Evolutionary conservation across 2,113 vertebrate genomes (phyloP).

Genomic region (Amia ocellicauda): DNA sequence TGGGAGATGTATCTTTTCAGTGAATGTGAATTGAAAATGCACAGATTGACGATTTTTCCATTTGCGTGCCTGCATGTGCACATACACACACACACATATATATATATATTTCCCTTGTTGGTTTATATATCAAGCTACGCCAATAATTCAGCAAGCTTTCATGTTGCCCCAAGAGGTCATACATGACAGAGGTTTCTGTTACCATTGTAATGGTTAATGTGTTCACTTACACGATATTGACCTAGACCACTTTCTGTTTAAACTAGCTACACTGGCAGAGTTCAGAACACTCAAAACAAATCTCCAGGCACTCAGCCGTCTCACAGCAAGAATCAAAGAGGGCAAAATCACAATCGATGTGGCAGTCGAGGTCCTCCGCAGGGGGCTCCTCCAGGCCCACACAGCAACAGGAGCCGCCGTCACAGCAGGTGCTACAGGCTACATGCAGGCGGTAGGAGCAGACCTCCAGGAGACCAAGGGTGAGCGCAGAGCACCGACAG

Average conservation of each 20-base stretch:
- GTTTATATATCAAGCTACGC: background rate
- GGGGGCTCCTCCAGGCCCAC: slow-evolving; percentile 26
- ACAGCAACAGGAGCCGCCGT: slow-evolving; percentile 39
- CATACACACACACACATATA: too few species aligned
- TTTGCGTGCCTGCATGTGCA: too few species aligned
- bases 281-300: slow-evolving; percentile 45
- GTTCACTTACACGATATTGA: slow-evolving; percentile 41
- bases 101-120: background rate
- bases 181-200: slow-evolving; percentile 32
- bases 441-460: slow-evolving; percentile 16
- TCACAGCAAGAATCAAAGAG: slow-evolving; percentile 52
- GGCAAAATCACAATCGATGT: slow-evolving; percentile 49
- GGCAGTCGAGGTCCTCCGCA: slow-evolving; percentile 43
- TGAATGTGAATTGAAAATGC: too few species aligned
- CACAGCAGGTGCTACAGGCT: slow-evolving; percentile 42
- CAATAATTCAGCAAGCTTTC: slow-evolving; percentile 25
- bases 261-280: slow-evolving; percentile 39
- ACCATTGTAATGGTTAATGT: slow-evolving; percentile 38
- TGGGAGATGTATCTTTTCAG: too few species aligned
- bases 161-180: slow-evolving; percentile 29
- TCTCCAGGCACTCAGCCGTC: slow-evolving; percentile 45
- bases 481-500: slow-evolving; percentile 16
- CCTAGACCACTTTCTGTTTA: slow-evolving; percentile 36
- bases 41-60: too few species aligned
- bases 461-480: slow-evolving; percentile 28